These are phyloP conservation scores for Marcusenius ussheri DNA, from an alignment of 2,113 vertebrate genomes.

Conservation along the genomic window DNA sequence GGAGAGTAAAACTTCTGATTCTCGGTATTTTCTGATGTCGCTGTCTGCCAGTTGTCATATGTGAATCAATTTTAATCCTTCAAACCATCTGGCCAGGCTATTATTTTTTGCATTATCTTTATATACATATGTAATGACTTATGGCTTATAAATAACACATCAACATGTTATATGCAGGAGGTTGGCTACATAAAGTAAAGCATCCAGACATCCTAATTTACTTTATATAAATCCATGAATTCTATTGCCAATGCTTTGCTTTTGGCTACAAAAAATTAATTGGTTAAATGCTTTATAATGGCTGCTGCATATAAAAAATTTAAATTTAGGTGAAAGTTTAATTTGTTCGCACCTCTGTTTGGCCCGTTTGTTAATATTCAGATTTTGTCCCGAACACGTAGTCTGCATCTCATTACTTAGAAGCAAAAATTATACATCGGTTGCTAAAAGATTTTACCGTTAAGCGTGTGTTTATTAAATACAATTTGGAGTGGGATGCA, in stretches of 20 bases:
- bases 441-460: neutral
- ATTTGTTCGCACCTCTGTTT: neutral
- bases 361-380: neutral
- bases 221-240: neutral
- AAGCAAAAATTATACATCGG: neutral
- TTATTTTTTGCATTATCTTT: neutral
- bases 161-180: neutral
- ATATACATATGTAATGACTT: conserved; percentile 6
- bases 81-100: neutral
- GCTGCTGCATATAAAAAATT: neutral
- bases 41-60: neutral
- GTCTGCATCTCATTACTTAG: neutral
- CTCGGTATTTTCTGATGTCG: neutral
- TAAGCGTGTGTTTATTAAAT: neutral
- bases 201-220: neutral
- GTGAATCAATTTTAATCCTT: neutral
- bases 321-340: neutral
- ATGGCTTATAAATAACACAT: neutral
- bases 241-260: neutral
- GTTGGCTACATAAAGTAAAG: neutral
- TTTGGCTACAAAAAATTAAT: neutral
- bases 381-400: neutral
- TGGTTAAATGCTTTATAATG: neutral
- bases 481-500: neutral
- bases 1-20: neutral